Percentiles rank a stretch among this genome's conserved stretches.
These are phyloP conservation scores for Thymelicus lineola DNA, from an alignment of 2,888 invertebrate genomes.

Conservation along the genomic window DNA sequence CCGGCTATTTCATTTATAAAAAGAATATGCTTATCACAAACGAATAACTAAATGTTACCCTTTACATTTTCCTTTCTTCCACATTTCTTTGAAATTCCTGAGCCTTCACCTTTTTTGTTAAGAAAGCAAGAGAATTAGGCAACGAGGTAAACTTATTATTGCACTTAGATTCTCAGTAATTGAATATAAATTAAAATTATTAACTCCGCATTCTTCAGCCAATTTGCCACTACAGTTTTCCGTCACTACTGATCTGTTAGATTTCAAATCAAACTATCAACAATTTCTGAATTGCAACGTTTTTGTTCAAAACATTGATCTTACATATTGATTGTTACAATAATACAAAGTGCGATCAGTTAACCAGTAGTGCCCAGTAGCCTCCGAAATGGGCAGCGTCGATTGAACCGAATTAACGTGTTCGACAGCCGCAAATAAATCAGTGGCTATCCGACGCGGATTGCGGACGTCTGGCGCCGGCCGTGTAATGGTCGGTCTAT, in stretches of 20 bases:
- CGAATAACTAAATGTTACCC: no score
- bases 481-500: conserved; percentile 4
- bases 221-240: no score
- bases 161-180: no score
- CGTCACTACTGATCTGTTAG: no score
- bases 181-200: no score
- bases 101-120: no score
- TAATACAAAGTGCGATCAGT: conserved; percentile 2
- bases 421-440: conserved; percentile 27
- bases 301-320: background rate
- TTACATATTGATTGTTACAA: background rate
- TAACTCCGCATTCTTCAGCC: no score
- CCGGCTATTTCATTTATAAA: conserved; percentile 19
- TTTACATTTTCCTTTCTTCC: no score
- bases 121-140: no score
- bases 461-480: conserved; percentile 18
- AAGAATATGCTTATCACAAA: background rate
- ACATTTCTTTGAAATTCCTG: no score
- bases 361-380: background rate
- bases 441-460: conserved; percentile 8
- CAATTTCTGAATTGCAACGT: background rate
- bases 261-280: background rate
- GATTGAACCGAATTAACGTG: conserved; percentile 25
- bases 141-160: no score
- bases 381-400: conserved; percentile 12